Percentiles rank a stretch among this genome's conserved stretches.
Evolutionary conservation across 2,888 invertebrate species (phyloP).

Genomic region (Oscheius myriophilus): DNA sequence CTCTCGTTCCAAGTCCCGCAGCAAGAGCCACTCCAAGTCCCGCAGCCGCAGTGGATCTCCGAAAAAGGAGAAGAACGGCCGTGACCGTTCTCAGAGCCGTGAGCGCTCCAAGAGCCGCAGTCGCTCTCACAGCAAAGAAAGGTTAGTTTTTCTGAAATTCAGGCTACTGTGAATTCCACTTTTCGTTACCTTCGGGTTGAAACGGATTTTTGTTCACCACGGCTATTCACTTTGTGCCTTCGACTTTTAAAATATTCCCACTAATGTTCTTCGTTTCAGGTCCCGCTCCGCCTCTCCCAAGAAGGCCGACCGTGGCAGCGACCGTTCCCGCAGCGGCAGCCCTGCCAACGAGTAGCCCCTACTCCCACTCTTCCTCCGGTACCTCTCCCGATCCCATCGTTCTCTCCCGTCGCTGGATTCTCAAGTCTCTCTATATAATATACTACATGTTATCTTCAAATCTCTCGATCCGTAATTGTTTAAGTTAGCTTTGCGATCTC

Average conservation of each 20-base stretch:
- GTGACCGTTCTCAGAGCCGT: background rate
- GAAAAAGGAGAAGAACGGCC: background rate
- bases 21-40: constrained; percentile 14
- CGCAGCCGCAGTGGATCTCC: constrained; percentile 4
- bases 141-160: background rate
- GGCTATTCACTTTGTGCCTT: no score
- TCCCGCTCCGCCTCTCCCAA: constrained; percentile 25
- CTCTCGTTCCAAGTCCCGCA: constrained; percentile 18
- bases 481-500: no score
- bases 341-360: constrained; percentile 4
- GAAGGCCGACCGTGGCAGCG: constrained; percentile 10
- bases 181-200: no score
- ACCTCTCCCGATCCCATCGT: background rate
- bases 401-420: background rate
- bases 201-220: no score
- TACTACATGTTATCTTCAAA: no score
- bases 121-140: constrained; percentile 20
- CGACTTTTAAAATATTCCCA: no score
- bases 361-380: no score
- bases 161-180: no score
- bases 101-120: constrained; percentile 21
- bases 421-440: no score
- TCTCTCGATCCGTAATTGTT: no score
- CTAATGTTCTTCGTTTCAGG: background rate
- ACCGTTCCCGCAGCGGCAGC: constrained; percentile 9